A percentile compares a stretch with the other conserved stretches of the same genome.
These are phyloP conservation scores for Hetaerina americana DNA, from an alignment of 1,140 invertebrate species.

Conservation along the genomic window DNA sequence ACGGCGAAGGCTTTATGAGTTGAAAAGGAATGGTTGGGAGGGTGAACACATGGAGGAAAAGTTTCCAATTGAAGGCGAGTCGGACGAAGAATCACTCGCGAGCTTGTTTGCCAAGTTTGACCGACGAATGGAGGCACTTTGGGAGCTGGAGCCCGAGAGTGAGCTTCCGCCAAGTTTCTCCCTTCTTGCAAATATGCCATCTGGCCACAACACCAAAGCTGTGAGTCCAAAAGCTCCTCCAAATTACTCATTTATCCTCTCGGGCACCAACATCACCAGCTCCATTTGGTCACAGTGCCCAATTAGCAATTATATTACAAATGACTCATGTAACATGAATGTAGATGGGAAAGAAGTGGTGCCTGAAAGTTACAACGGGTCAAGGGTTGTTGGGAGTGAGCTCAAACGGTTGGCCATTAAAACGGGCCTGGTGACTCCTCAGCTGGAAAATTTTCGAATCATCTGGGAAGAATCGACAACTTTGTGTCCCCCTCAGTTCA, in stretches of 20 bases:
- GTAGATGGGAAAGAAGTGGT: background rate
- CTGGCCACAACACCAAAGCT: conserved; percentile 15
- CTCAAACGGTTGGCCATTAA: background rate
- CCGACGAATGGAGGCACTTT: conserved; percentile 46
- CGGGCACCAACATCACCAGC: conserved; percentile 30
- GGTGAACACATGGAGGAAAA: conserved; percentile 4
- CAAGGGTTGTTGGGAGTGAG: background rate
- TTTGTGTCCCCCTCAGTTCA: background rate
- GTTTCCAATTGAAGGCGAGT: conserved; percentile 6
- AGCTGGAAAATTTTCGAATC: background rate
- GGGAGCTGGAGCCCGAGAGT: conserved; percentile 33
- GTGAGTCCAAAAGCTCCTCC: conserved; percentile 10
- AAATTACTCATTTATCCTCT: conserved; percentile 27
- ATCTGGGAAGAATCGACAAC: background rate
- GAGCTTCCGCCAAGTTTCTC: conserved; percentile 12
- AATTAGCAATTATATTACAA: too few relatives aligned
- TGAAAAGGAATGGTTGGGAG: background rate
- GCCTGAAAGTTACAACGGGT: background rate
- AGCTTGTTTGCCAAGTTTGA: conserved; percentile 52
- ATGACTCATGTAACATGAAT: too few relatives aligned
- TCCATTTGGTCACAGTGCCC: conserved; percentile 28
- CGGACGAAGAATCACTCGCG: conserved; percentile 26
- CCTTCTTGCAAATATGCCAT: background rate
- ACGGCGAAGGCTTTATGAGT: background rate
- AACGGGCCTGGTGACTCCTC: background rate